A percentile compares a stretch with the other conserved stretches of the same genome.
These are phyloP conservation scores for Desoria tigrina DNA, from an alignment of 2,888 invertebrate species.

Conservation along the genomic window DNA sequence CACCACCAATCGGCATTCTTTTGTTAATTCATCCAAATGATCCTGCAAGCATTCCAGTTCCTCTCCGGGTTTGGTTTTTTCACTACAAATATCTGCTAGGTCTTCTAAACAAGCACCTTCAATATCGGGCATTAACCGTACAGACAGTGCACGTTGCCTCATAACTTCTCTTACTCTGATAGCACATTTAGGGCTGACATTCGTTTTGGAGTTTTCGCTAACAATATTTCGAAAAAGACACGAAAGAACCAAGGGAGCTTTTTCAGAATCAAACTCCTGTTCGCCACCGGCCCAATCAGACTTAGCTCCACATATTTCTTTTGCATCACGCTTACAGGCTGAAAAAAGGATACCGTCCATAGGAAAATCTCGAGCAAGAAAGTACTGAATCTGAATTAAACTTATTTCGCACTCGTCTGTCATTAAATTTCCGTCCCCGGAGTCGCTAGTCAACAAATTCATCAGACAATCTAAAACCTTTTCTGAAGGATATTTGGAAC, in stretches of 20 bases:
- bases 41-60: constrained; percentile 92
- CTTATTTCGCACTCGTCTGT: constrained; percentile 85
- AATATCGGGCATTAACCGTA: constrained; percentile 90
- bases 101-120: constrained; percentile 87
- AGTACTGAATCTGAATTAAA: constrained; percentile 93
- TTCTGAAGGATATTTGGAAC: constrained; percentile 39
- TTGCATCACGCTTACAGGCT: constrained; percentile 85
- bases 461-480: constrained; percentile 87
- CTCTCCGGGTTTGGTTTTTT: constrained; percentile 81
- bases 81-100: constrained; percentile 77
- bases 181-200: constrained; percentile 57
- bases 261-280: constrained; percentile 71
- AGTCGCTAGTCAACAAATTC: constrained; percentile 80
- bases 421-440: constrained; percentile 64
- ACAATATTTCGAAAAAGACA: constrained; percentile 75
- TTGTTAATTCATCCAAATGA: constrained; percentile 65
- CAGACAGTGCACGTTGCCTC: constrained; percentile 87
- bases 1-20: constrained; percentile 72
- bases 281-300: constrained; percentile 70
- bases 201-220: constrained; percentile 35
- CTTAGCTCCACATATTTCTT: constrained; percentile 75
- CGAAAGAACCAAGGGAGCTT: constrained; percentile 81
- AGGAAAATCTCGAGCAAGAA: constrained; percentile 91
- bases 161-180: constrained; percentile 84
- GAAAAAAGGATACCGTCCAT: constrained; percentile 85